Evolutionary conservation across 2,113 vertebrate species (phyloP), one percentile per base, ranked within the genome.

Genomic region (Oplegnathus fasciatus): DNA sequence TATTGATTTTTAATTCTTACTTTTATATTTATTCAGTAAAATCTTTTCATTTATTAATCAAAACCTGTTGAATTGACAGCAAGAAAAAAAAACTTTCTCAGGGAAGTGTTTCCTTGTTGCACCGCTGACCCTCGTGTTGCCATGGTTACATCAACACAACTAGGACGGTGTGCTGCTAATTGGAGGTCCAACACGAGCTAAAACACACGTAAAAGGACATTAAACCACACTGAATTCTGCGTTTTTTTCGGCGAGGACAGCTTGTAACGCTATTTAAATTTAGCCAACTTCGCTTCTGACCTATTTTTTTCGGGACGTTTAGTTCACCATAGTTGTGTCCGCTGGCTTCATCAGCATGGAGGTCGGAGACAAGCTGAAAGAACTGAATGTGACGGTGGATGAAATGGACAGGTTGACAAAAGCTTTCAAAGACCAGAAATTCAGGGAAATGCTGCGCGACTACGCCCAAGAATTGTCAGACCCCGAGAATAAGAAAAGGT

Each of bases 351-450:
- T 9, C 37, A 86, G 0, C 17, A 95, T 96, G 95, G 93, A 90
- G 11, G 0, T 60, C 0, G 79, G 81, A 5, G 86, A 93, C 0
- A 83, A 90, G n/a, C 91, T 96, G 5, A 94, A 96, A 22, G 96
- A 97, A 2, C 88, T 98, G 18, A 93, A 97, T 10, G 86, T 99
- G 79, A 97, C 95, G 17, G 75, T 77, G 22, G 97, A 98, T 0
- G 98, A 99, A 86, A 88, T 95, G 0, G 90, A 93, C 60, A 89
- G 93, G 34, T 92, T 98, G 26, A 88, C 68, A 0, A 81, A 85
- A 0, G 98, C 98, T 17, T 96, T 99, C 60, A 96, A 95, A 83
- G 96, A 99, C 57, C 86, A 97, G 1, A 93, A 90, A 4, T 99
- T 99, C 90, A 93, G 92, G 13, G 83, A 65, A 37, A 88, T 99